Evolutionary conservation across 2,113 vertebrate species (phyloP), one percentile per base, ranked within the genome.

Genomic region (Pteruthius melanotis): DNA sequence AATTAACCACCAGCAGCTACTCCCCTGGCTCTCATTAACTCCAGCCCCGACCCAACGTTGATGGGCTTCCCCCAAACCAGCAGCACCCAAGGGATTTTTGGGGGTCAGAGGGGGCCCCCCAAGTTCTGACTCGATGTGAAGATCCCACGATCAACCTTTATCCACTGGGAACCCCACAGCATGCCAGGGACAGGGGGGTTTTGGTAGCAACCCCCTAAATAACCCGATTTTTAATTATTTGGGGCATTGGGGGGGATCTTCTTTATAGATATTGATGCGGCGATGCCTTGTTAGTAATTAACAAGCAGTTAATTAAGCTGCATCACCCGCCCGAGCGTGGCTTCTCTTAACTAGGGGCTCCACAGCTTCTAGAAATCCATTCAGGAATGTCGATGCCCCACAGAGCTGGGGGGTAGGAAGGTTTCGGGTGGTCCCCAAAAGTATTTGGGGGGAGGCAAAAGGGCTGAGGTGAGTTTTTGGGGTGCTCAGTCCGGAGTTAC

Each of bases 1-100:
- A 95, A 95, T 89, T 88, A 95, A 76, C 13, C 76, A 59, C 19
- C 71, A 27, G 28, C 35, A 94, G 89, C 89, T 72, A 75, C 66
- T 93, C 83, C 86, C 91, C 66, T 52, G 91, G 96, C 93, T 90
- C 96, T 95, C 93, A 70, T 90, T 94, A 95, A 40, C 78, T 90
- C 60, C 90, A 93, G 74, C 76, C 83, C 80, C 1, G 23, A 72
- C 6, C 19, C 78, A 13, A 65, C 5, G 30, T 35, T 54, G 76
- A 80, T 8, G 76, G 75, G 70, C 65, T 44, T 83, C 0, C 17
- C 71, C 86, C 35, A 24, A 53, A 45, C 3, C 12, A 0, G 57
- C 82, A 81, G 53, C 22, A 5, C 57, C 35, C 10, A 4, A 30
- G 75, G 64, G 60, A 47, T 60, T 56, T 50, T 23, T 6, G 44